phyloP scores from a whole-genome alignment of 1,140 invertebrate species.

The Tyrophagus putrescentiae region DNA sequence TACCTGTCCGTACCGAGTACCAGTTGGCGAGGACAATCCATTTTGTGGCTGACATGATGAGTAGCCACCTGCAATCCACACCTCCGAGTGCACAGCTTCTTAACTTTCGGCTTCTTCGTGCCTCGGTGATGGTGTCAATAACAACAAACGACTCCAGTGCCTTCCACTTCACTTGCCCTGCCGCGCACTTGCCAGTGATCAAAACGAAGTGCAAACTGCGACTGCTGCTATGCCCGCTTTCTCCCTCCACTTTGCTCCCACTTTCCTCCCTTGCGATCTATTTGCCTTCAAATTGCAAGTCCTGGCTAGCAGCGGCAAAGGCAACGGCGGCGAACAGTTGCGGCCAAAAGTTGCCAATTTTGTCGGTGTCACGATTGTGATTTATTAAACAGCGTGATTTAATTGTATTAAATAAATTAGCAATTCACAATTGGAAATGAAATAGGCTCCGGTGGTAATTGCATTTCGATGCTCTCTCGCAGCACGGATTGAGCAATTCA shows the following conservation, averaged over 20 bases:
- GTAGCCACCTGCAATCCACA: constrained; percentile 15
- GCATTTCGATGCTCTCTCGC: background rate
- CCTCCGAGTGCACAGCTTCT: constrained; percentile 11
- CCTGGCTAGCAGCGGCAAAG: no score
- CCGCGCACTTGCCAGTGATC: no score
- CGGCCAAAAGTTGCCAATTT: background rate
- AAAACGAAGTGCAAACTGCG: no score
- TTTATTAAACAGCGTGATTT: constrained; percentile 9
- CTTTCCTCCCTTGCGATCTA: no score
- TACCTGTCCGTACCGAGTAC: no score
- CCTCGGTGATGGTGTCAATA: constrained; percentile 5
- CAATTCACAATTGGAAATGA: constrained; percentile 12
- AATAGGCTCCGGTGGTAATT: constrained; percentile 6
- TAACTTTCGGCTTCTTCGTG: background rate
- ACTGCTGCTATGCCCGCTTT: no score
- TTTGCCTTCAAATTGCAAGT: no score
- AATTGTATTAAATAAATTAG: constrained; percentile 15
- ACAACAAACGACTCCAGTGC: no score
- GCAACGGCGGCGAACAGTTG: no score
- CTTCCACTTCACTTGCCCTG: no score
- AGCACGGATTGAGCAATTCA: no score
- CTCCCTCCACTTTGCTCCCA: constrained; percentile 4
- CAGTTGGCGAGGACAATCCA: background rate
- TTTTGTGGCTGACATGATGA: constrained; percentile 1
- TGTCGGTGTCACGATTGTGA: constrained; percentile 7